Percentiles rank a stretch among this genome's conserved stretches.
Conservation (phyloP, 37 sponge, comb jelly and placozoan genomes). For the Geodia barretti region DNA sequence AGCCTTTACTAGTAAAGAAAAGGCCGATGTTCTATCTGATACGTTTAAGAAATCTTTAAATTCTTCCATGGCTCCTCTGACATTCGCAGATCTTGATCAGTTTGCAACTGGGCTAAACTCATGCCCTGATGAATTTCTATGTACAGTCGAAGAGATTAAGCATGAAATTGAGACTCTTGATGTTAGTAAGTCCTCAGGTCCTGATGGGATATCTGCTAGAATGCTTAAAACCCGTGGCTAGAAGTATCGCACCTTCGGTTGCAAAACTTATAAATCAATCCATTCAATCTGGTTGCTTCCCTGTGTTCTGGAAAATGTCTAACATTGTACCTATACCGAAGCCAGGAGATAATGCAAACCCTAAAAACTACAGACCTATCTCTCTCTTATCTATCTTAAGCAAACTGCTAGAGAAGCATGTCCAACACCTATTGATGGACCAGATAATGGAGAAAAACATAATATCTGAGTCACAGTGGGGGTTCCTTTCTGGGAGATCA, state of each 20-base stretch:
- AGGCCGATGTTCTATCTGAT: not conserved
- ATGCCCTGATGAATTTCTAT: conserved; percentile 2
- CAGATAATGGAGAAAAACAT: not conserved
- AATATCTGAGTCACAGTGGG: conserved; percentile 6
- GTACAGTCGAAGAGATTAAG: not conserved
- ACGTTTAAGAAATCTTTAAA: not conserved
- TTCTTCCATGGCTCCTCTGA: not conserved
- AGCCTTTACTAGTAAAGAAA: not conserved
- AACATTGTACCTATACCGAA: conserved; percentile 20
- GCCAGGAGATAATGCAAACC: not conserved
- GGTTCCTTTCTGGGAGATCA: conserved; percentile 5
- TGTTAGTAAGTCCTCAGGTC: not conserved
- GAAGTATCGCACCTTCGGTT: not conserved
- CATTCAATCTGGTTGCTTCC: not conserved
- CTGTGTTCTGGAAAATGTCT: not conserved
- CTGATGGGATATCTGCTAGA: conserved; percentile 2
- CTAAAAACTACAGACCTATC: conserved; percentile 25
- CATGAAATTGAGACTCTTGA: not conserved
- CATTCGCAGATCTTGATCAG: not conserved
- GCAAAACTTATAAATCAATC: conserved; percentile 1
- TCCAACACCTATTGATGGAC: not conserved
- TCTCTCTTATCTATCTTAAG: conserved; percentile 15
- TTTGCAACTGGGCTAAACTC: not conserved
- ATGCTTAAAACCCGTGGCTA: conserved; percentile 12
- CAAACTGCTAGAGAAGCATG: conserved; percentile 11